These are phyloP conservation scores for Azorinus chamasolen DNA, from an alignment of 2,888 invertebrate species.

Conservation along the genomic window DNA sequence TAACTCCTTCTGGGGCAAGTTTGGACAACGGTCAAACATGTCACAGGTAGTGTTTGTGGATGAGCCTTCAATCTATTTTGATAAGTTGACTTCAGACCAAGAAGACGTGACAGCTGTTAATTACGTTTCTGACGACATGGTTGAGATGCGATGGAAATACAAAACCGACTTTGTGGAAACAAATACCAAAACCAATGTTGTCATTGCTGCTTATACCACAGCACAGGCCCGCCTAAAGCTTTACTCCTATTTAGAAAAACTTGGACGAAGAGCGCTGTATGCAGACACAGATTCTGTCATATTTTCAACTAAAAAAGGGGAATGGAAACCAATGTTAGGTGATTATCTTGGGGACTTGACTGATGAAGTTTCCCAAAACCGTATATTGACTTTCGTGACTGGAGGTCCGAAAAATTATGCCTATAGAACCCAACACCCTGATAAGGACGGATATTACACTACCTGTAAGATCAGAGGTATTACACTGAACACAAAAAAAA, in stretches of 20 bases:
- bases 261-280: slow-evolving; percentile 25
- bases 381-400: too few relatives aligned
- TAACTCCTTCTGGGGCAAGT: too few relatives aligned
- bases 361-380: slow-evolving; percentile 74
- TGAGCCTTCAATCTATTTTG: slow-evolving; percentile 28
- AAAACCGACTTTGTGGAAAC: too few relatives aligned
- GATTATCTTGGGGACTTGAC: too few relatives aligned
- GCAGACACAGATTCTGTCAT: slow-evolving; percentile 42
- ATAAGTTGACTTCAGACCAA: slow-evolving; percentile 29
- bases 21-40: slow-evolving; percentile 24
- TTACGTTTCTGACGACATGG: slow-evolving; percentile 27
- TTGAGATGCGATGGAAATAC: slow-evolving; percentile 22
- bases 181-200: too few relatives aligned
- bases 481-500: slow-evolving; percentile 23
- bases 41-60: slow-evolving; percentile 23
- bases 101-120: slow-evolving; percentile 18
- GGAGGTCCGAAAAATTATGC: slow-evolving; percentile 36
- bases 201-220: too few relatives aligned
- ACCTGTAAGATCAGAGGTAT: slow-evolving; percentile 26
- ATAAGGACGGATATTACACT: slow-evolving; percentile 18
- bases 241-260: slow-evolving; percentile 22
- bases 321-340: slow-evolving; percentile 37
- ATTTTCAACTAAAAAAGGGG: slow-evolving; percentile 21
- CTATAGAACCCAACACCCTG: slow-evolving; percentile 9
- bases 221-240: too few relatives aligned